These are phyloP conservation scores for Eupelmus urozonus DNA, from an alignment of 2,888 invertebrate species.

Conservation along the genomic window DNA sequence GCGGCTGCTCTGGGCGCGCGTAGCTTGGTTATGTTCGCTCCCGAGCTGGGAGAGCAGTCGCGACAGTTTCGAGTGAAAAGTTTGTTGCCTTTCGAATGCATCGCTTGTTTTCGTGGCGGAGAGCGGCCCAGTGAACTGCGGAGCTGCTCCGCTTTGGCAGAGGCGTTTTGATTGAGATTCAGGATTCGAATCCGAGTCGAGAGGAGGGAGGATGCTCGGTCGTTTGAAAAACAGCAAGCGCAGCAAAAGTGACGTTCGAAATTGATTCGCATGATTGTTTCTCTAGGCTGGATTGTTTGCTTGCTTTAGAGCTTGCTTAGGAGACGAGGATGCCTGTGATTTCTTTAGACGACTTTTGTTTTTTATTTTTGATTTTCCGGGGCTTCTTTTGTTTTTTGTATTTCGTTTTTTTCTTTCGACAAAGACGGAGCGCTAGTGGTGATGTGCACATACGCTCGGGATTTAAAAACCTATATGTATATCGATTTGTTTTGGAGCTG, in stretches of 20 bases:
- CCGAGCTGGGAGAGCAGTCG: too few relatives aligned
- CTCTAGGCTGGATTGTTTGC: not conserved
- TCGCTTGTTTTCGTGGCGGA: not conserved
- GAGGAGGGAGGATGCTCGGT: slow-evolving; percentile 56
- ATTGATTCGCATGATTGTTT: slow-evolving; percentile 35
- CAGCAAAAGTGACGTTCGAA: slow-evolving; percentile 59
- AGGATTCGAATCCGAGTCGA: slow-evolving; percentile 35
- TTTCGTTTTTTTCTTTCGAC: not conserved
- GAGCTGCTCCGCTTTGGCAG: not conserved
- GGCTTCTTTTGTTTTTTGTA: not conserved
- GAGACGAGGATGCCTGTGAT: not conserved
- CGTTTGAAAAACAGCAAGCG: slow-evolving; percentile 56
- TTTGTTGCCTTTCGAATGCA: not conserved
- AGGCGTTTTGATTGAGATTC: too few relatives aligned
- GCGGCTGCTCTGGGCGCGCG: too few relatives aligned
- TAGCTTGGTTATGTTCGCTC: slow-evolving; percentile 47
- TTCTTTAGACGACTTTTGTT: slow-evolving; percentile 7
- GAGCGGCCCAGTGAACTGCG: too few relatives aligned
- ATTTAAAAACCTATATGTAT: slow-evolving; percentile 48
- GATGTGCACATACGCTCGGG: not conserved
- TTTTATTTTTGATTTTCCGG: not conserved
- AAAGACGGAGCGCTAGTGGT: not conserved
- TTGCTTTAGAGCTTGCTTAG: not conserved
- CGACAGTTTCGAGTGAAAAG: not conserved
- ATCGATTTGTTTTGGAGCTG: slow-evolving; percentile 46